A percentile compares a stretch with the other conserved stretches of the same genome.
Evolutionary conservation across 2,797 vertebrate genomes (phyloP).

Genomic region (Spheniscus humboldti): DNA sequence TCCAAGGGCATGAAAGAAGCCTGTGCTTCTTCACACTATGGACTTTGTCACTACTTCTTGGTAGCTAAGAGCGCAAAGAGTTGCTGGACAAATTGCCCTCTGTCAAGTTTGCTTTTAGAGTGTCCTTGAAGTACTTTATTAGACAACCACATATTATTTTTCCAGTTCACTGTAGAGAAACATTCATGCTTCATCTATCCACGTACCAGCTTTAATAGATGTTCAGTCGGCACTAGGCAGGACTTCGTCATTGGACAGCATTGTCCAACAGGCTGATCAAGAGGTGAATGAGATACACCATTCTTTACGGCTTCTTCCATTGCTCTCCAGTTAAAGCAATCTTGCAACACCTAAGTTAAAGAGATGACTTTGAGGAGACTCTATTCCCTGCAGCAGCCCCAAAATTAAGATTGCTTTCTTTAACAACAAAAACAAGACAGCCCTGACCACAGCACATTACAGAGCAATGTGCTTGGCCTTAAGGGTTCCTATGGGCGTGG

Average conservation of each 20-base stretch:
- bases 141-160: neutral
- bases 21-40: neutral
- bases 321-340: neutral
- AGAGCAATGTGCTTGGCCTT: neutral
- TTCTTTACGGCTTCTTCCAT: neutral
- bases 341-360: neutral
- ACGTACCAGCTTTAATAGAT: neutral
- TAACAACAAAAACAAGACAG: neutral
- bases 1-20: neutral
- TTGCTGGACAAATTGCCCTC: neutral
- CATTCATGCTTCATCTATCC: neutral
- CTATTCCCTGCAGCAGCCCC: neutral
- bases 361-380: neutral
- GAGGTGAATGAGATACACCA: neutral
- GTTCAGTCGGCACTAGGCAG: neutral
- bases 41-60: neutral
- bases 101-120: neutral
- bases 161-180: neutral
- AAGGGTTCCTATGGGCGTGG: neutral
- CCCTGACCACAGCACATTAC: neutral
- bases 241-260: neutral
- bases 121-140: neutral
- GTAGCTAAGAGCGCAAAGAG: neutral
- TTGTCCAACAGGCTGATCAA: neutral
- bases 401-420: neutral